A percentile compares a stretch with the other conserved stretches of the same genome.
These are phyloP conservation scores for Phalacrocorax pelagicus DNA, from an alignment of 2,113 vertebrate species.

Conservation along the genomic window DNA sequence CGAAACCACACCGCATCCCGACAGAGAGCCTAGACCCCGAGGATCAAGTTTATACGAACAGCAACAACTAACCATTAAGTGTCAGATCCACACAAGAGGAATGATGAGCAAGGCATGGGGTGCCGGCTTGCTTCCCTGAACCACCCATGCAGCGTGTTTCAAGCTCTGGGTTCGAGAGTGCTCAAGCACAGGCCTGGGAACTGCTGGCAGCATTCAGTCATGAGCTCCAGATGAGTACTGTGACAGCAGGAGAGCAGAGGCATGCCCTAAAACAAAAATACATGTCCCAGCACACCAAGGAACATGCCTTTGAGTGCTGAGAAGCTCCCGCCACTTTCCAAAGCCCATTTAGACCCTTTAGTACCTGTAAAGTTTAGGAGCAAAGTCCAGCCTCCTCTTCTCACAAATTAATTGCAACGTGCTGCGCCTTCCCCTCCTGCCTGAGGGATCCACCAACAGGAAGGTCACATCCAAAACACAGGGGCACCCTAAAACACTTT, in stretches of 20 bases:
- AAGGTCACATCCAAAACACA: neutral
- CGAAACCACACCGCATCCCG: too few species aligned
- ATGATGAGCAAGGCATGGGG: fast-evolving
- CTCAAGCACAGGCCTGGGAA: fast-evolving
- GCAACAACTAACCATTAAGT: neutral
- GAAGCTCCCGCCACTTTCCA: neutral
- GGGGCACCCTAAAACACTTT: neutral
- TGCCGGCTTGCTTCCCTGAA: neutral
- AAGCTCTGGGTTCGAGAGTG: fast-evolving
- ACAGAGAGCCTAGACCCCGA: neutral
- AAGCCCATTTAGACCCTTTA: neutral
- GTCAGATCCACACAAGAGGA: neutral
- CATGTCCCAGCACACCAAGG: neutral
- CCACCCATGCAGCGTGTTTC: fast-evolving
- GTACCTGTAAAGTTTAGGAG: neutral
- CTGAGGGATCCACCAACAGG: neutral
- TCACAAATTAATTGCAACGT: fast-evolving
- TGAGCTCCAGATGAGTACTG: neutral
- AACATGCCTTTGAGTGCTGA: neutral
- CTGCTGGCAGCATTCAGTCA: neutral
- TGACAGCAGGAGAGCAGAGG: neutral
- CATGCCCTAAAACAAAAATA: neutral
- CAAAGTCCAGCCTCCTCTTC: neutral
- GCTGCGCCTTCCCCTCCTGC: neutral
- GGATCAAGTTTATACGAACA: too few species aligned